Conservation (phyloP, 2,797 vertebrate species). For the Phataginus tricuspis region DNA sequence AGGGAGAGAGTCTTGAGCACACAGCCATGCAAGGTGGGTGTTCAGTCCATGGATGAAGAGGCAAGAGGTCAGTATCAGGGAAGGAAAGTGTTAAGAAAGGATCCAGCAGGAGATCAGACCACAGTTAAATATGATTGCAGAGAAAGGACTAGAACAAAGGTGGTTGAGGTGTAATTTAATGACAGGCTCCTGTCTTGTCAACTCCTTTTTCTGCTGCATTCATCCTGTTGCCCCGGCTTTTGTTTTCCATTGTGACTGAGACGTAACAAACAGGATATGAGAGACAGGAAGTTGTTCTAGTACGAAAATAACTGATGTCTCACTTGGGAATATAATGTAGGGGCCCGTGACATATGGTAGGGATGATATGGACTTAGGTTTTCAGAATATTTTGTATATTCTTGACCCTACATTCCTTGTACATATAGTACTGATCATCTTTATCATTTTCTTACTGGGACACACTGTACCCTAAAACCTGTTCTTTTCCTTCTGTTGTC, state of each 20-base stretch:
- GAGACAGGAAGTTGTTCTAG: conserved; percentile 65
- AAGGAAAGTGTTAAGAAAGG: neutral
- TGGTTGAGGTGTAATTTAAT: neutral
- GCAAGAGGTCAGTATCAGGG: neutral
- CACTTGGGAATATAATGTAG: conserved; percentile 43
- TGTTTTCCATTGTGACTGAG: conserved; percentile 64
- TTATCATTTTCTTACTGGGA: neutral
- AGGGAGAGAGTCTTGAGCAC: neutral
- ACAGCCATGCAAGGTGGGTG: neutral
- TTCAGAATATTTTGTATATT: conserved; percentile 20
- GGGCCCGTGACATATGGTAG: neutral
- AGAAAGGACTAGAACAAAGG: neutral
- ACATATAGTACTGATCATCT: neutral
- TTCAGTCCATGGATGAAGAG: neutral
- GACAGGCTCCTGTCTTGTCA: neutral
- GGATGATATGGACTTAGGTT: neutral
- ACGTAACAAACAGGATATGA: conserved; percentile 75
- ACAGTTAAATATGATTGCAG: neutral
- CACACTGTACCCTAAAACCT: neutral
- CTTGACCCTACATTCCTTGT: neutral
- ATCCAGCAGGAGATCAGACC: neutral
- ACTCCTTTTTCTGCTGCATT: neutral
- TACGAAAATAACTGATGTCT: conserved; percentile 72
- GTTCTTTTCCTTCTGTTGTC: conserved; percentile 53
- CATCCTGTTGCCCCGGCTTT: conserved; percentile 45